Evolutionary conservation across 2,888 invertebrate species (phyloP).

Genomic region (Volucella bombylans): DNA sequence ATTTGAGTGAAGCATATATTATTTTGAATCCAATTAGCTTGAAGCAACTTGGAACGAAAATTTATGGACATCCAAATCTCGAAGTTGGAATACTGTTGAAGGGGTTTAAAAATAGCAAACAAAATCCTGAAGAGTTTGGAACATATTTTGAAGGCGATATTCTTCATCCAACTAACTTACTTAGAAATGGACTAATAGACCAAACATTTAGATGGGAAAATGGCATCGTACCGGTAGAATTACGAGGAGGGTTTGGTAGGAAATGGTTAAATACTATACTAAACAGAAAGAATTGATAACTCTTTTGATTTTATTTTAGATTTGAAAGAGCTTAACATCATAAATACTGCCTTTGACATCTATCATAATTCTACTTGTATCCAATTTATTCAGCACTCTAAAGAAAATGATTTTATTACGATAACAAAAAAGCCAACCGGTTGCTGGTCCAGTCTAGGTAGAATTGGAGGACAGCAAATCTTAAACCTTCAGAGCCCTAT

Average conservation of each 20-base stretch:
- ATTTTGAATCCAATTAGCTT: not conserved
- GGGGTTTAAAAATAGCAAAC: conserved; percentile 43
- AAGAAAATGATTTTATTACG: conserved; percentile 86
- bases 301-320: conserved; percentile 21
- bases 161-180: conserved; percentile 83
- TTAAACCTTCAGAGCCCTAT: conserved; percentile 81
- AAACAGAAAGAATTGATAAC: not conserved
- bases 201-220: conserved; percentile 84
- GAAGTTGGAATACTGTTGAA: not conserved
- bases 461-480: conserved; percentile 83
- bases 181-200: conserved; percentile 85
- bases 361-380: conserved; percentile 89
- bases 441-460: conserved; percentile 90
- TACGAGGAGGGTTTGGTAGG: conserved; percentile 86
- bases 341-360: conserved; percentile 85
- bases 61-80: not conserved
- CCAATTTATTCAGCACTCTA: conserved; percentile 84
- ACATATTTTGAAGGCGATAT: conserved; percentile 88
- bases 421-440: conserved; percentile 86
- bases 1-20: not conserved
- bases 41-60: not conserved
- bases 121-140: conserved; percentile 89
- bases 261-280: conserved; percentile 30
- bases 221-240: conserved; percentile 87
- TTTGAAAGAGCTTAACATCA: conserved; percentile 25